phyloP scores from a whole-genome alignment of 2,797 vertebrate species.

The Lateolabrax maculatus region DNA sequence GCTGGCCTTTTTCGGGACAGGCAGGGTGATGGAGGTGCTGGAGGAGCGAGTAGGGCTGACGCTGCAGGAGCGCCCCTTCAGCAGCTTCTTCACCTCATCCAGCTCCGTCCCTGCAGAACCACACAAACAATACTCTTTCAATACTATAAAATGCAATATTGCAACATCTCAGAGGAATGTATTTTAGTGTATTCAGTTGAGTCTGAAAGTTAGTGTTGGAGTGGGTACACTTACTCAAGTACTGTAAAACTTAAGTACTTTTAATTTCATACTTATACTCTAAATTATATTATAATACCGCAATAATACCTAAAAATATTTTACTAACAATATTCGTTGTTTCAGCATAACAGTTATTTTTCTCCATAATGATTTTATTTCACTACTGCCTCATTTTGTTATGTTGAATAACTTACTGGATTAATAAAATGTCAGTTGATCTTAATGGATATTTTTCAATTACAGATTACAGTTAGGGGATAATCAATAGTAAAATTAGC shows the following conservation, averaged over 20 bases:
- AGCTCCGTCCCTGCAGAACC: constrained; percentile 92
- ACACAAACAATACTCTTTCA: constrained; percentile 24
- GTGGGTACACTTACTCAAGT: not conserved
- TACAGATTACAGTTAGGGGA: too few relatives aligned
- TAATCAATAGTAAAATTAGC: too few relatives aligned
- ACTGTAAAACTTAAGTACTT: not conserved
- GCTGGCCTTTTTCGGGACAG: constrained; percentile 92
- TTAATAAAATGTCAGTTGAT: too few relatives aligned
- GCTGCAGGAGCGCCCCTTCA: constrained; percentile 95
- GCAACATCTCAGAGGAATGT: not conserved
- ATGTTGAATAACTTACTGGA: too few relatives aligned
- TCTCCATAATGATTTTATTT: too few relatives aligned
- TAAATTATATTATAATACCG: too few relatives aligned
- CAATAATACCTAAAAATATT: too few relatives aligned
- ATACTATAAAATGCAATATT: not conserved
- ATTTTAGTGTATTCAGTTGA: not conserved
- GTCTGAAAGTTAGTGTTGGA: not conserved
- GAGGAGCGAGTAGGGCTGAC: constrained; percentile 94
- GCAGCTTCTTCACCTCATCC: constrained; percentile 96
- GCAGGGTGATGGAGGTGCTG: constrained; percentile 88
- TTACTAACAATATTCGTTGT: too few relatives aligned
- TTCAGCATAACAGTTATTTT: too few relatives aligned
- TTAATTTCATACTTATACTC: not conserved
- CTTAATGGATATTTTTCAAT: too few relatives aligned
- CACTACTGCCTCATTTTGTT: too few relatives aligned